phyloP scores from a whole-genome alignment of 2,797 vertebrate species.

The Falco peregrinus region DNA sequence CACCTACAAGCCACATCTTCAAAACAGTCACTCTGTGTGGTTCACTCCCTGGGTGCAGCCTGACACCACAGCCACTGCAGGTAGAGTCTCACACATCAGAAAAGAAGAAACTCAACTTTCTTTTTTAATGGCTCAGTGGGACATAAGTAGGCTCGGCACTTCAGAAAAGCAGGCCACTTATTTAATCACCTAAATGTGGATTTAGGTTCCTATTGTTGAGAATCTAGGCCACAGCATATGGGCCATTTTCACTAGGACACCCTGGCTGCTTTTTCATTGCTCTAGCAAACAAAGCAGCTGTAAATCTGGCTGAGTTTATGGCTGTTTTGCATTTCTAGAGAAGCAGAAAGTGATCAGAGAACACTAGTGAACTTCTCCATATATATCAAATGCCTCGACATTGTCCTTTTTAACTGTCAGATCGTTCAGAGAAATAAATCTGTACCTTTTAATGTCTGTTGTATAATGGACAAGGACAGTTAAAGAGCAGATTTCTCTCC shows the following conservation, averaged over 20 bases:
- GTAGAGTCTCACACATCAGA: not conserved
- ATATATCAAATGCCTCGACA: not conserved
- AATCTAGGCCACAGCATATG: slow-evolving; percentile 13
- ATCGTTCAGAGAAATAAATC: slow-evolving; percentile 29
- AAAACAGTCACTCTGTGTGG: not conserved
- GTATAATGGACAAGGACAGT: not conserved
- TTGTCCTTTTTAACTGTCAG: not conserved
- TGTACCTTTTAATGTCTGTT: not conserved
- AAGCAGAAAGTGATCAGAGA: not conserved
- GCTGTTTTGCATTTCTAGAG: not conserved
- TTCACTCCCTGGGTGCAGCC: not conserved
- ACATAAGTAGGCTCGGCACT: not conserved
- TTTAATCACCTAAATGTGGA: slow-evolving; percentile 21
- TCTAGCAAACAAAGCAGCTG: slow-evolving; percentile 6
- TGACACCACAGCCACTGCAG: not conserved
- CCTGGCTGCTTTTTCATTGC: not conserved
- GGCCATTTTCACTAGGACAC: slow-evolving; percentile 24
- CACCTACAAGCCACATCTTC: not conserved
- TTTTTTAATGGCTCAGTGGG: not conserved
- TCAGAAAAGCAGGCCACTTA: slow-evolving; percentile 28
- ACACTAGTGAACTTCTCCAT: not conserved
- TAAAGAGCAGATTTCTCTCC: not conserved
- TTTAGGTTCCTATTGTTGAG: slow-evolving; percentile 21
- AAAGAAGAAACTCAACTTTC: not conserved
- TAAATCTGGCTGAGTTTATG: slow-evolving; percentile 37